Evolutionary conservation across 1,140 invertebrate genomes (phyloP).

Genomic region (Microplitis demolitor): DNA sequence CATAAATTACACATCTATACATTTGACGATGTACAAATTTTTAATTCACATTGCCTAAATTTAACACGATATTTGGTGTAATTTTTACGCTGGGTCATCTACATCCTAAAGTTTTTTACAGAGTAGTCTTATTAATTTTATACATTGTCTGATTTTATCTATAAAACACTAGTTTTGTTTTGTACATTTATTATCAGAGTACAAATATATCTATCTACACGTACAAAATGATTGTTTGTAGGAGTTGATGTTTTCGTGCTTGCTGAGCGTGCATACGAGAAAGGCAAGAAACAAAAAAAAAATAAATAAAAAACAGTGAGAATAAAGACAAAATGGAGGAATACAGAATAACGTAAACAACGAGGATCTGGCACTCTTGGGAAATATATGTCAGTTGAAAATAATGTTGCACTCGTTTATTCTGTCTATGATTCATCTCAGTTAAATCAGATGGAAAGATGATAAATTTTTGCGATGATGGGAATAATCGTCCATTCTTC

Average conservation of each 20-base stretch:
- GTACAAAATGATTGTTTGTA: not conserved
- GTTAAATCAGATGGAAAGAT: constrained; percentile 29
- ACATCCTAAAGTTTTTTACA: too few relatives aligned
- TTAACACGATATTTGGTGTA: too few relatives aligned
- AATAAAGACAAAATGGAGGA: constrained; percentile 22
- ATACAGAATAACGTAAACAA: constrained; percentile 26
- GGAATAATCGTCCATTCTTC: constrained; percentile 44
- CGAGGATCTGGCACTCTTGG: constrained; percentile 9
- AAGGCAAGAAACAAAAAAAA: not conserved
- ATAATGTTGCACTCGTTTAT: constrained; percentile 46
- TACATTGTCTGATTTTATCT: too few relatives aligned
- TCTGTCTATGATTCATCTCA: constrained; percentile 43
- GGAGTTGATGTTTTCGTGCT: not conserved
- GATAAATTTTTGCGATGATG: constrained; percentile 11
- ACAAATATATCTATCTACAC: too few relatives aligned
- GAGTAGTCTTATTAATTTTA: too few relatives aligned
- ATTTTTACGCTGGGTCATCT: too few relatives aligned
- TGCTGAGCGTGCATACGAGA: not conserved
- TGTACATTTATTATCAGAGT: too few relatives aligned
- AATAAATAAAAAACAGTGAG: not conserved
- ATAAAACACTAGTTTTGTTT: too few relatives aligned
- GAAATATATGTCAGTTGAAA: constrained; percentile 25
- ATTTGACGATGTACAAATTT: too few relatives aligned
- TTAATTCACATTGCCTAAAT: too few relatives aligned
- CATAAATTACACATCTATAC: too few relatives aligned